These are phyloP conservation scores for Cerceris rybyensis DNA, from an alignment of 2,888 invertebrate species.

Conservation along the genomic window DNA sequence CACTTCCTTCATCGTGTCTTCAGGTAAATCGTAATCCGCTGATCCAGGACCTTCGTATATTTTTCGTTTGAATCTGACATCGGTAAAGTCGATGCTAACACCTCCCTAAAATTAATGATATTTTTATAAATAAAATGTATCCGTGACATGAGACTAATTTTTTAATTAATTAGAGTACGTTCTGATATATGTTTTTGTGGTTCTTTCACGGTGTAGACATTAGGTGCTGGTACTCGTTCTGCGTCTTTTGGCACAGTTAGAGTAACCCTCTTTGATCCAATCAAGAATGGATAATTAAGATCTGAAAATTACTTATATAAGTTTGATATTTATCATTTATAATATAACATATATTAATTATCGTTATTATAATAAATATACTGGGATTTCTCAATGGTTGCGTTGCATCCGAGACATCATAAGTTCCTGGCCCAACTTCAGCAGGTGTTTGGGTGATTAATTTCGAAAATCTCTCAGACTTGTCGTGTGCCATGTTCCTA, in stretches of 20 bases:
- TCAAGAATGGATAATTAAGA: slow-evolving; percentile 60
- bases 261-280: slow-evolving; percentile 57
- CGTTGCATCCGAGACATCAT: slow-evolving; percentile 51
- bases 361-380: slow-evolving; percentile 18
- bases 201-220: slow-evolving; percentile 53
- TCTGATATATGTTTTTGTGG: slow-evolving; percentile 63
- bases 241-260: slow-evolving; percentile 49
- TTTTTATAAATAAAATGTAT: neutral
- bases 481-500: slow-evolving; percentile 61
- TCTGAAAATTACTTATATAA: neutral
- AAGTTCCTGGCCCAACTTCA: slow-evolving; percentile 65
- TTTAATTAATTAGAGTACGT: slow-evolving; percentile 53
- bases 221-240: slow-evolving; percentile 59
- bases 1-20: slow-evolving; percentile 13
- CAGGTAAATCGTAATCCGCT: slow-evolving; percentile 32
- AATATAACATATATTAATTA: slow-evolving; percentile 6
- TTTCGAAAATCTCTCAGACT: slow-evolving; percentile 58
- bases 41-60: slow-evolving; percentile 55
- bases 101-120: slow-evolving; percentile 64
- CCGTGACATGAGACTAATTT: neutral
- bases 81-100: slow-evolving; percentile 69
- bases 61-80: slow-evolving; percentile 54
- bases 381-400: slow-evolving; percentile 55
- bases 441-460: slow-evolving; percentile 48
- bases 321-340: neutral